A percentile compares a stretch with the other conserved stretches of the same genome.
These are phyloP conservation scores for Romanomermis culicivorax DNA, from an alignment of 2,888 invertebrate genomes.

Conservation along the genomic window DNA sequence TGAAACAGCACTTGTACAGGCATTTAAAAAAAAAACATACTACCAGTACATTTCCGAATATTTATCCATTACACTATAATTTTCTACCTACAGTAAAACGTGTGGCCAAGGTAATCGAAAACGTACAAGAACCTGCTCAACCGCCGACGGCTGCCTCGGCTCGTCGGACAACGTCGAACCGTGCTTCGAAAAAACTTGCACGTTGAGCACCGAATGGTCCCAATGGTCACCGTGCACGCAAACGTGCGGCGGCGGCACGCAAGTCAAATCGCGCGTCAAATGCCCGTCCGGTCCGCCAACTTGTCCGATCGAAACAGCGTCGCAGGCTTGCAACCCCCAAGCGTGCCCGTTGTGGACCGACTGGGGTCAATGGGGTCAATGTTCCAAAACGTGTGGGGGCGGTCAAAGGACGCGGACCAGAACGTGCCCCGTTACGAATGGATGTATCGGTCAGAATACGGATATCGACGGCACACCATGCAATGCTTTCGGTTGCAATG, in stretches of 20 bases:
- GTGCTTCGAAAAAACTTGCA: conserved; percentile 6
- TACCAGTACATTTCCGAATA: no score
- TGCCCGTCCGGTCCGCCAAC: conserved; percentile 9
- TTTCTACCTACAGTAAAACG: not conserved
- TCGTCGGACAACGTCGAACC: conserved; percentile 8
- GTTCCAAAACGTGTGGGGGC: conserved; percentile 11
- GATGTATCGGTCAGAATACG: conserved; percentile 9
- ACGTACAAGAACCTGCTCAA: conserved; percentile 4
- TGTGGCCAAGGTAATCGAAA: conserved; percentile 8
- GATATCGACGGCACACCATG: conserved; percentile 9
- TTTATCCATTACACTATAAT: no score
- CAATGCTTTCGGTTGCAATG: conserved; percentile 4
- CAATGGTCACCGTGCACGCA: conserved; percentile 12
- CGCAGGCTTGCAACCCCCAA: conserved; percentile 1
- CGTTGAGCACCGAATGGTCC: conserved; percentile 8
- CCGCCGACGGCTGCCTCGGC: conserved; percentile 9
- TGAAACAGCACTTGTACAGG: no score
- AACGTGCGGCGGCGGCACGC: conserved; percentile 10
- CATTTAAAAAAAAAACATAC: no score
- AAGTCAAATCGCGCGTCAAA: not conserved
- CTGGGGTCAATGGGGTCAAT: conserved; percentile 10
- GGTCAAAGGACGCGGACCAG: conserved; percentile 4
- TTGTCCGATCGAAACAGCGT: conserved; percentile 8
- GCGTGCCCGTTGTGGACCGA: conserved; percentile 10
- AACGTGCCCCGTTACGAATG: conserved; percentile 8